Evolutionary conservation across 2,888 invertebrate species (phyloP), one percentile per base, ranked within the genome.

Genomic region (Diploptera punctata): DNA sequence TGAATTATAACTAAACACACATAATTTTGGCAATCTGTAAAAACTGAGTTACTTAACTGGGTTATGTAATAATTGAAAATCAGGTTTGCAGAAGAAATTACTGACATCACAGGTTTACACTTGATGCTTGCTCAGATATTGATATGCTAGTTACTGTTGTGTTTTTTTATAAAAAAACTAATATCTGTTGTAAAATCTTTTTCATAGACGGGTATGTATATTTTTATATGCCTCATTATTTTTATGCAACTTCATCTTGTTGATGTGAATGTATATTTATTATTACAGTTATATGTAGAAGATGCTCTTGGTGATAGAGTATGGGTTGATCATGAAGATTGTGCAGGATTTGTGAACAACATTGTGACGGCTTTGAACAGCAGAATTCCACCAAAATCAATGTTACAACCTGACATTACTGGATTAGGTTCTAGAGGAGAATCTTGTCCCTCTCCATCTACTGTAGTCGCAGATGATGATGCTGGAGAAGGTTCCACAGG

Each of bases 301-400:
- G 98, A 99, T 85, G 95, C 97, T 0, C 85, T 97, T 1, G 95
- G 94, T 54, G 98, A 99, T 80, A 87, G 98, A 44, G 88, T 93
- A 76, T 98, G 98, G 96, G 95, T 98, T 21, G 98, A 98, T 81
- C 91, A 93, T 78, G 90, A 93, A 0, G 93, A 95, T 83, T 97
- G 97, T 81, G 93, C 93, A 79, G 91, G 93, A 24, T 93, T 98
- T 81, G 94, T 96, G 0, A 95, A 96, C 78, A 98, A 98, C 81
- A 92, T 98, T 67, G 86, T 93, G 70, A 93, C 93, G 0, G 94
- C 93, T 0, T 94, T 96, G 82, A 90, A 89, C 77, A 96, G 95
- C 0, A 91, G 90, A 78, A 85, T 89, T 69, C 93, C 94, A 0
- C 91, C 94, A 0, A 87, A 90, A 60, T 88, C 88, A 75, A 86